Evolutionary conservation across 2,888 invertebrate genomes (phyloP).

Genomic region (Phoenoteleia sp.): DNA sequence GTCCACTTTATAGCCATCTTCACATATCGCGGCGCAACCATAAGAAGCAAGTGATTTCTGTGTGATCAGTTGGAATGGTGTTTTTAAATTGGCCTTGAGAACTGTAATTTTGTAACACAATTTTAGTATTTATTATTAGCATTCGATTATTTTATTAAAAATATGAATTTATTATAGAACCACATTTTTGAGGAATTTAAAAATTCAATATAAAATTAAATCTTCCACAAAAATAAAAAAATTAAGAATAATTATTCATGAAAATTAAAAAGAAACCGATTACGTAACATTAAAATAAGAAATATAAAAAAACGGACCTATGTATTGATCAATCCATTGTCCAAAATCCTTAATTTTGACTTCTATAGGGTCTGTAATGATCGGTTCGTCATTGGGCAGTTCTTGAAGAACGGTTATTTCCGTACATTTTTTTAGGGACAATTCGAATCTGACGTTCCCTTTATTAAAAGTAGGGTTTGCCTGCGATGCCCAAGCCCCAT

Average conservation of each 20-base stretch:
- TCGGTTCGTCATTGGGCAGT: not conserved
- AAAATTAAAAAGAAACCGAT: too few relatives aligned
- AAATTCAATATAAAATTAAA: too few relatives aligned
- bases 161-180: too few relatives aligned
- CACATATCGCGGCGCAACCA: not conserved
- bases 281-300: too few relatives aligned
- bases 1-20: not conserved
- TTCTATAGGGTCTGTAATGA: not conserved
- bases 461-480: not conserved
- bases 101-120: too few relatives aligned
- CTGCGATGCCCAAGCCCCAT: constrained; percentile 3
- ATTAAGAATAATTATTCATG: too few relatives aligned
- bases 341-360: not conserved
- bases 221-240: too few relatives aligned
- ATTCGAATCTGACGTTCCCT: constrained; percentile 11
- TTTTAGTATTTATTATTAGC: too few relatives aligned
- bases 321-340: not conserved
- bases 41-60: not conserved
- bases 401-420: not conserved
- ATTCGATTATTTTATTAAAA: too few relatives aligned
- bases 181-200: too few relatives aligned
- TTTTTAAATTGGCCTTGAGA: not conserved
- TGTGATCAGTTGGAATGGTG: not conserved
- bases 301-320: too few relatives aligned
- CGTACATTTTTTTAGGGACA: not conserved